phyloP scores from a whole-genome alignment of 2,888 invertebrate genomes.

The Agrochola lychnidis region DNA sequence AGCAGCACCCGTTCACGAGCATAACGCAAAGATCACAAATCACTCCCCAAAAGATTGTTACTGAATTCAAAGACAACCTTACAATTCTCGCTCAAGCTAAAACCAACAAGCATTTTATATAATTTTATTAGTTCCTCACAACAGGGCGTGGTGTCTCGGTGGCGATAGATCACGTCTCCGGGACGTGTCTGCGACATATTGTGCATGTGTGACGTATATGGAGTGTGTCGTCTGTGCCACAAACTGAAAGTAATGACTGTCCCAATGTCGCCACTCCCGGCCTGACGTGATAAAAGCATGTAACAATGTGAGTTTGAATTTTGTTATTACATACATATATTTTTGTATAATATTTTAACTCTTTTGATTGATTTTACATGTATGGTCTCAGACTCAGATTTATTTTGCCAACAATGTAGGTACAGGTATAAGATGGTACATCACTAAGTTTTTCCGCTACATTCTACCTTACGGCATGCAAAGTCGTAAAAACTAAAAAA shows the following conservation, averaged over 20 bases:
- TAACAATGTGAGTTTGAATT: conserved; percentile 7
- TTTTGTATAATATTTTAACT: neutral
- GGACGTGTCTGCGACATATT: conserved; percentile 37
- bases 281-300: conserved; percentile 43
- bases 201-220: conserved; percentile 44
- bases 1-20: no score
- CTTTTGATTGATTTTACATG: neutral
- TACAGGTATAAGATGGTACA: no score
- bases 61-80: neutral
- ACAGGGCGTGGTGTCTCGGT: conserved; percentile 14
- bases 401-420: no score
- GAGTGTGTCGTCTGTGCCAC: conserved; percentile 31
- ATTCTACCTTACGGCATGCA: no score
- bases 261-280: conserved; percentile 16
- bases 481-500: no score
- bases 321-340: neutral
- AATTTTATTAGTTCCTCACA: conserved; percentile 28
- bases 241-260: conserved; percentile 50
- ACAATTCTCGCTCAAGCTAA: neutral
- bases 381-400: no score
- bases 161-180: conserved; percentile 46
- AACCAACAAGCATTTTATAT: conserved; percentile 23
- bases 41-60: neutral
- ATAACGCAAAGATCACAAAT: no score
- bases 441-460: no score